Evolutionary conservation across 2,797 vertebrate genomes (phyloP).

Genomic region (Melanotaenia maccullochi): DNA sequence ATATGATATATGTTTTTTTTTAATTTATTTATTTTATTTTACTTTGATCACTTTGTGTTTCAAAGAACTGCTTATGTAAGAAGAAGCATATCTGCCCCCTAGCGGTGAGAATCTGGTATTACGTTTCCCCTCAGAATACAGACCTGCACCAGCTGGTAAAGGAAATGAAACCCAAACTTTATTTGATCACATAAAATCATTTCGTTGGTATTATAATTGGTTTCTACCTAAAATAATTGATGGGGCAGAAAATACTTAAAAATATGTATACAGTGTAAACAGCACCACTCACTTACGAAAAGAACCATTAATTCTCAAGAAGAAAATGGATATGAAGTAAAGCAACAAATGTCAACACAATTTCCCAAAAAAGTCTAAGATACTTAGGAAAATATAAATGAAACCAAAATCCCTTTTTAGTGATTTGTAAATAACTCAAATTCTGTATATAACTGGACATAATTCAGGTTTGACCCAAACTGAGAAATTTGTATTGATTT

Average conservation of each 20-base stretch:
- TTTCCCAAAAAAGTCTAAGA: too few relatives aligned
- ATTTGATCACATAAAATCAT: neutral
- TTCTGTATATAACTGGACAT: too few relatives aligned
- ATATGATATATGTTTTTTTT: neutral
- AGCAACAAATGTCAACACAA: too few relatives aligned
- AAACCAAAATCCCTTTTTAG: too few relatives aligned
- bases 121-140: too few relatives aligned
- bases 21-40: neutral
- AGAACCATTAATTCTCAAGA: too few relatives aligned
- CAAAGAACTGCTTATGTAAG: neutral
- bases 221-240: neutral
- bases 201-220: neutral
- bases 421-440: too few relatives aligned
- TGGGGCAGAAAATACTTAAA: neutral
- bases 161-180: neutral
- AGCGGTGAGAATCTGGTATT: slow-evolving; percentile 24
- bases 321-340: too few relatives aligned
- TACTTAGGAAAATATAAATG: too few relatives aligned
- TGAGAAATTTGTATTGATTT: too few relatives aligned
- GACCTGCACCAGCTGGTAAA: neutral
- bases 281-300: neutral
- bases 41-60: neutral
- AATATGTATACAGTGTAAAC: neutral
- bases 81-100: slow-evolving; percentile 46
- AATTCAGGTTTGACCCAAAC: too few relatives aligned